Conservation (phyloP, 2,113 vertebrate species). For the Helogale parvula region DNA sequence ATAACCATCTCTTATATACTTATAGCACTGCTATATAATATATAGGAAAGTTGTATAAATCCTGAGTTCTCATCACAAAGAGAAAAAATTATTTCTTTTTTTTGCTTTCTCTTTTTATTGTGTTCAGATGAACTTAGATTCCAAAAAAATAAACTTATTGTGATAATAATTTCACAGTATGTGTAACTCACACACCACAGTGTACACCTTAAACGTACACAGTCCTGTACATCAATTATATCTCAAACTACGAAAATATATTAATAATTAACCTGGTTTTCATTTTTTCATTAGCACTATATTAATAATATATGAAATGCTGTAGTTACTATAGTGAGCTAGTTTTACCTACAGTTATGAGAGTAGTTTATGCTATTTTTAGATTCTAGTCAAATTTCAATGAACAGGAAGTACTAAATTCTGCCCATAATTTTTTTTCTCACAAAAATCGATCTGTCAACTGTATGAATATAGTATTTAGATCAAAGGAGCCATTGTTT, state of each 20-base stretch:
- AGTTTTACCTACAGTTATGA: neutral
- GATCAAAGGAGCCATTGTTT: neutral
- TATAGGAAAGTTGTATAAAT: neutral
- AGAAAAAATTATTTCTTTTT: neutral
- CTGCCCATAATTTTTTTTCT: neutral
- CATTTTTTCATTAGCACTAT: neutral
- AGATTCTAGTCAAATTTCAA: neutral
- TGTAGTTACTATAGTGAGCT: neutral
- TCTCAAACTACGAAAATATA: neutral
- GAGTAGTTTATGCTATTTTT: neutral
- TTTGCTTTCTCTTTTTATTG: neutral
- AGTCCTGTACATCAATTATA: neutral
- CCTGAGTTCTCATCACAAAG: neutral
- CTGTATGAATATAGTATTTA: neutral
- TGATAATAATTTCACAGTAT: neutral
- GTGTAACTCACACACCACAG: neutral
- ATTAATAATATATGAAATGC: neutral
- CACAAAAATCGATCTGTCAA: neutral
- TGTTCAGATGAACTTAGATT: neutral
- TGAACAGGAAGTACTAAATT: neutral
- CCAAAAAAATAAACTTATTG: neutral
- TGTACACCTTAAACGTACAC: neutral
- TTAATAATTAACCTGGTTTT: neutral
- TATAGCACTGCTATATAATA: neutral
- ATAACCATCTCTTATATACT: neutral